phyloP scores from a whole-genome alignment of 2,888 invertebrate genomes.

The Macaria notata region DNA sequence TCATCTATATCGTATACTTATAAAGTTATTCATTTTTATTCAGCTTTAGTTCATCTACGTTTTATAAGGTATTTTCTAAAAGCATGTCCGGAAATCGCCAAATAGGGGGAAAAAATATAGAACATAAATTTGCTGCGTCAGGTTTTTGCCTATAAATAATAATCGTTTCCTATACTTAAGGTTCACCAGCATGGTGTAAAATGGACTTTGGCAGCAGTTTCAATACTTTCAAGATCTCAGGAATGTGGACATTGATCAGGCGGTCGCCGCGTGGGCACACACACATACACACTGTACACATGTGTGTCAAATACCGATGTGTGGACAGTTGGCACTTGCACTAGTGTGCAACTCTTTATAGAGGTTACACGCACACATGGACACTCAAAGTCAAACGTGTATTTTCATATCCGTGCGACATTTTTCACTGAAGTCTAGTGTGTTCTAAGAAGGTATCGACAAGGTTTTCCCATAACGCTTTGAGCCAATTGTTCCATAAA shows the following conservation, averaged over 20 bases:
- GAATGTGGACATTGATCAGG: constrained; percentile 74
- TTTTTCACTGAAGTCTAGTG: constrained; percentile 11
- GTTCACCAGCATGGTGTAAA: constrained; percentile 12
- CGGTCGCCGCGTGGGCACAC: constrained; percentile 60
- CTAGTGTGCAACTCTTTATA: constrained; percentile 42
- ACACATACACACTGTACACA: constrained; percentile 33
- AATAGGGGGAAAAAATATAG: too few species aligned
- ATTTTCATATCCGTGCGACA: constrained; percentile 40
- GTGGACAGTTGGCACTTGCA: constrained; percentile 46
- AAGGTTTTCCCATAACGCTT: too few species aligned
- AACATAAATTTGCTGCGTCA: neutral
- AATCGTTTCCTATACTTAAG: neutral
- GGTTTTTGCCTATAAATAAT: neutral
- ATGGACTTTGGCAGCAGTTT: constrained; percentile 35
- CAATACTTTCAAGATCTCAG: constrained; percentile 53
- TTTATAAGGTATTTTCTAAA: too few species aligned
- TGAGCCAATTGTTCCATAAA: too few species aligned
- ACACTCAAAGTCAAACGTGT: constrained; percentile 28
- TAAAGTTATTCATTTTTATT: too few species aligned
- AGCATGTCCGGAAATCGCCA: too few species aligned
- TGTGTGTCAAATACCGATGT: constrained; percentile 58
- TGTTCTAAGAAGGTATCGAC: too few species aligned
- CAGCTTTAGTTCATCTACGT: too few species aligned
- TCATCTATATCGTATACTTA: too few species aligned
- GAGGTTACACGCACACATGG: constrained; percentile 37